These are phyloP conservation scores for Coenonympha glycerion DNA, from an alignment of 2,888 invertebrate genomes.

Conservation along the genomic window DNA sequence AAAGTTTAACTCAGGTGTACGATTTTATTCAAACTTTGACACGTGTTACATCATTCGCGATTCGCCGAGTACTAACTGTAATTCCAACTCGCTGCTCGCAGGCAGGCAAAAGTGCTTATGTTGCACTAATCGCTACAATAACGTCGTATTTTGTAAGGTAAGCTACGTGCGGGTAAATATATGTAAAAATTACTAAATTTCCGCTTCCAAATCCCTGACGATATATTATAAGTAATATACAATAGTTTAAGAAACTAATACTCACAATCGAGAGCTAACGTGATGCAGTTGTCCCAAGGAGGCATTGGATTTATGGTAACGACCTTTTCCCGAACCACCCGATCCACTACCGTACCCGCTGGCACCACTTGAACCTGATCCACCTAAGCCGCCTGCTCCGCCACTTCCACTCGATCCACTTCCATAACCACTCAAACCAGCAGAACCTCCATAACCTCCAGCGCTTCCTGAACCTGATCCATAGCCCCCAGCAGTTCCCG, in stretches of 20 bases:
- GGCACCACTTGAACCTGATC: conserved; percentile 1
- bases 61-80: too few relatives aligned
- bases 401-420: conserved; percentile 5
- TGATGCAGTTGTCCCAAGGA: neutral
- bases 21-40: too few relatives aligned
- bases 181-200: neutral
- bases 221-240: neutral
- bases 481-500: neutral
- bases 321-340: neutral
- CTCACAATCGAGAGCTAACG: conserved; percentile 8
- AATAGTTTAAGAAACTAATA: neutral
- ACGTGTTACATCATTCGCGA: too few relatives aligned
- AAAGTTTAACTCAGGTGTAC: too few relatives aligned
- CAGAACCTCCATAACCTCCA: neutral
- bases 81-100: too few relatives aligned
- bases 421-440: neutral
- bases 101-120: too few relatives aligned
- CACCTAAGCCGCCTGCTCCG: conserved; percentile 3
- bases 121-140: too few relatives aligned
- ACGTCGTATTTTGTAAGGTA: too few relatives aligned
- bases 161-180: too few relatives aligned
- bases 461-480: neutral
- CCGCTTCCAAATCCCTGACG: neutral
- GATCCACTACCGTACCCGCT: neutral
- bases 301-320: neutral